Evolutionary conservation across 2,888 invertebrate species (phyloP), one percentile per base, ranked within the genome.

Genomic region (Lysandra bellargus): DNA sequence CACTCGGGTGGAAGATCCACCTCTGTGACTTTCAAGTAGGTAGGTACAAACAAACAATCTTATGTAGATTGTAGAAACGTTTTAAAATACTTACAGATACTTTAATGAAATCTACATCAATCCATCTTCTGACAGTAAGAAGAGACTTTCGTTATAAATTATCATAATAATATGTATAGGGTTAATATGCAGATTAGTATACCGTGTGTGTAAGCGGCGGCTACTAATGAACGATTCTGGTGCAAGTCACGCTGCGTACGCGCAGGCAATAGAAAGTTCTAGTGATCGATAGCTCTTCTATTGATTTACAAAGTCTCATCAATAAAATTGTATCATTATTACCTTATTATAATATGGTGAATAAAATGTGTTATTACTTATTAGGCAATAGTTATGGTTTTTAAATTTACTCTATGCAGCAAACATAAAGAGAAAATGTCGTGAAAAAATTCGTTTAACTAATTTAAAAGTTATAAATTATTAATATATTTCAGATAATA

Each of bases 151-250:
- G 33, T 76, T 33, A 76, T 76, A 76, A 75, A 44, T 23, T 76
- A 76, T 76, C 33, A 76, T 76, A 57, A 76, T 76, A 17, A 76
- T 76, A 76, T 76, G 76, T 49, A 82, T 82, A 81, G 81, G 87
- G 87, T 87, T 90, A 90, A 91, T 90, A 91, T 89, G 88, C 87
- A 91, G 88, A 92, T 91, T 90, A 85, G 86, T 89, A 89, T 85
- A 87, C 85, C 85, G 84, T 83, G 85, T 83, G 83, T 88, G 85
- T 85, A 78, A 80, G 80, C 82, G 80, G 75, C 83, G 84, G 82
- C 83, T 81, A 81, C 82, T 92, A 92, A 93, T 90, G 84, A 86
- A 85, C 88, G 82, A 92, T 93, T 92, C 87, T 89, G 82, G 86
- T 84, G 86, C 92, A 89, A 89, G 90, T 91, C 92, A 91, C 90